Conservation (phyloP, 1,140 invertebrate genomes). For the Teleogryllus occipitalis region DNA sequence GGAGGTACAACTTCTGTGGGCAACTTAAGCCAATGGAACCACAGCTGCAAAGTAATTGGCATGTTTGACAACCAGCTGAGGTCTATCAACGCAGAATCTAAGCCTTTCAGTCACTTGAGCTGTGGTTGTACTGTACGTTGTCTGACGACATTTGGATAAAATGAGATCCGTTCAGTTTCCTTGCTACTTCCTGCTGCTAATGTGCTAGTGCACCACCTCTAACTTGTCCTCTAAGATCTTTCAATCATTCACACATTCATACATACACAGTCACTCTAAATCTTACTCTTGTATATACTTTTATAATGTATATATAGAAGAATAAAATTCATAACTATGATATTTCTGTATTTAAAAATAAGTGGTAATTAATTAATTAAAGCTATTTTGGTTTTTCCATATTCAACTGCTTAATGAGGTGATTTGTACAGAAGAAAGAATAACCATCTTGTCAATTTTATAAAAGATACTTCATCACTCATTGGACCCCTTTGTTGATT, state of each 20-base stretch:
- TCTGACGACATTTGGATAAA: constrained; percentile 4
- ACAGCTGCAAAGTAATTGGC: too few species aligned
- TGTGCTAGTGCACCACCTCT: background rate
- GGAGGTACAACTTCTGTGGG: too few species aligned
- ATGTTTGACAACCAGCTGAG: background rate
- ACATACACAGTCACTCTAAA: background rate
- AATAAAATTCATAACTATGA: constrained; percentile 1
- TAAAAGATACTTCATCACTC: background rate
- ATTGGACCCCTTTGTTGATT: background rate
- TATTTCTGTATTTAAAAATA: background rate
- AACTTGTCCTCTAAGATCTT: background rate
- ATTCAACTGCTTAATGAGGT: background rate
- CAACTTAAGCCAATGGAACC: too few species aligned
- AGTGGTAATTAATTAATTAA: constrained; percentile 1
- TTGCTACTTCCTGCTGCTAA: background rate
- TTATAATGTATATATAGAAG: background rate
- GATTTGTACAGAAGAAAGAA: constrained; percentile 5
- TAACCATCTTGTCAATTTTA: background rate
- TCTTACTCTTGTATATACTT: background rate
- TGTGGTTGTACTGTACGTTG: constrained; percentile 3
- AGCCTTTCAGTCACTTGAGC: background rate
- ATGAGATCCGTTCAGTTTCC: constrained; percentile 3
- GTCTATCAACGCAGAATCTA: background rate
- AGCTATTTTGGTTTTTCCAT: background rate
- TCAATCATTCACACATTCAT: background rate